Evolutionary conservation across 2,797 vertebrate genomes (phyloP), one percentile per base, ranked within the genome.

Genomic region (Ceryle rudis): DNA sequence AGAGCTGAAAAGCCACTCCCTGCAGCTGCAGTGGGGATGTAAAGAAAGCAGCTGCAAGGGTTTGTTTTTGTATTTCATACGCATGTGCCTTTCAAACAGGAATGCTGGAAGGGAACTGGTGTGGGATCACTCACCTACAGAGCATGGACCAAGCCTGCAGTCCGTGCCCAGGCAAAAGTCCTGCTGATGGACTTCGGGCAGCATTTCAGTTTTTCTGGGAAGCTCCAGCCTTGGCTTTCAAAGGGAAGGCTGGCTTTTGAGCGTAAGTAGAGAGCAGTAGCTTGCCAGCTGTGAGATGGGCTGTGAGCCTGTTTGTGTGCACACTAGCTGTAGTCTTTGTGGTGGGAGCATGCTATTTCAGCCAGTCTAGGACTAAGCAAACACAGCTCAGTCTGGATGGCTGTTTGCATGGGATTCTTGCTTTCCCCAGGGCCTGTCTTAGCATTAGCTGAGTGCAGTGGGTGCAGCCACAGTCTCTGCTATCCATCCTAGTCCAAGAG

Each of bases 21-120:
- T 93, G 95, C 98, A 98, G 97, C 97, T 98, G 97, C 79, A 71
- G 81, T 28, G 42, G 93, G 90, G 93, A 94, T 81, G 61, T 17
- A 73, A 93, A n/a, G 89, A 82, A 94, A 97, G 96, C 96, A 98
- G 95, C 96, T 98, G 96, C 72, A 65, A 83, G 82, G 60, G 83
- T 92, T 97, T 97, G 92, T 96, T 97, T 97, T 96, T 55, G 14
- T 79, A n/a, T 97, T 96, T 95, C 46, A 2, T 72, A 84, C 67
- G 79, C 15, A 0, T 31, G 10, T 93, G 94, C 67, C 89, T 96
- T 94, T 69, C 86, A 91, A 86, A 49, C 6, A 66, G 95, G 78
- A 86, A n/a, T 62, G 77, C 85, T 93, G 91, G 69, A 93, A 91
- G 79, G 73, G 42, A 93, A 31, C 57, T 78, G 35, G 31, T 70